Base-by-base conservation (phyloP, 2,888 invertebrate species). In the Oscheius sp. region DNA sequence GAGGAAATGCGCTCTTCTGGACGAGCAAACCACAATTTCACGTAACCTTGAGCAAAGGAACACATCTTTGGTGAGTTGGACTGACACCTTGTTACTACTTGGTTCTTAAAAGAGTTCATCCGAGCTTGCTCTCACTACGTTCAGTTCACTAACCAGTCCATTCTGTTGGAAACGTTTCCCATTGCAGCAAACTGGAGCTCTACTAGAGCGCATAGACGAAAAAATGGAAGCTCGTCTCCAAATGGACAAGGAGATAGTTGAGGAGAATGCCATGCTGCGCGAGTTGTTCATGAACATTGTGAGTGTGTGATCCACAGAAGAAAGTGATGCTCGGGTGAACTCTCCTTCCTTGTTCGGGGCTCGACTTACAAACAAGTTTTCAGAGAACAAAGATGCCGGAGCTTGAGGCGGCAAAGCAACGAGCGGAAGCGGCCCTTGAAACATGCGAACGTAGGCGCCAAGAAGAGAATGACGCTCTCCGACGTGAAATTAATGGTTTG, bases 21-120 rank as follows among this genome's bases (percentile, higher is more conserved):
- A 81, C 57, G 79, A 76, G 37, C 81, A 81, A 70, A 79, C 76
- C 2, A 57, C 58, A 33, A 76, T 81, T 9, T 65, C 81, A 1
- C 72, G 76, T 37, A 50, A 76, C 48, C 35, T 79, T 60, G 81
- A 78, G 57, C 73, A 78, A 47, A 55, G 75, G 47, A 76, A 62
- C 51, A 78, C 66, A 2, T 66, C 53, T 13, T 50, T 74, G 74
- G 74, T 74, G 48, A 57, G 74, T 74, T 29, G 58, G 5, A 42
- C 42, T 50, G 50, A 11, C n/a, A 21, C n/a, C 9, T 53, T 13
- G 29, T 3, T 42, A 5, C 42, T 42, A 5, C 4, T 53, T 50
- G 63, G 48, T 63, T 63, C 48, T 9, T 48, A 48, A 63, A 48
- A 42, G 42, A 42, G 42, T 42, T 42, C 42, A 42, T 7, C 42